A percentile compares a stretch with the other conserved stretches of the same genome.
Conservation (phyloP, 2,797 vertebrate genomes). For the Cephalopachus bancanus region DNA sequence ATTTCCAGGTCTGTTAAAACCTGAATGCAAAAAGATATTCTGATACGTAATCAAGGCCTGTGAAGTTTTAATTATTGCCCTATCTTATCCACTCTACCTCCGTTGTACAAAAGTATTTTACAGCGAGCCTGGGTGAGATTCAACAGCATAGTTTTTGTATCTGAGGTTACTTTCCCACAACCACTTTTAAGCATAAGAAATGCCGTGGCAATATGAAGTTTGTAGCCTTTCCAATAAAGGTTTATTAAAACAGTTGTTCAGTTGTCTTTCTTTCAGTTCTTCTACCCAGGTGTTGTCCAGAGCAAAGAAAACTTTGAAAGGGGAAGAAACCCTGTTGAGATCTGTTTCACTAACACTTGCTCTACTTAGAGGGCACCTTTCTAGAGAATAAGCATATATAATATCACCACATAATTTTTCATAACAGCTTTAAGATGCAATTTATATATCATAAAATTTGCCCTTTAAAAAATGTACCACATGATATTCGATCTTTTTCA, state of each 20-base stretch:
- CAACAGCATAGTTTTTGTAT: slow-evolving; percentile 68
- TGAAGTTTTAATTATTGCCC: slow-evolving; percentile 67
- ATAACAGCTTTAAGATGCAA: not conserved
- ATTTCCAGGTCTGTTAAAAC: slow-evolving; percentile 61
- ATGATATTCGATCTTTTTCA: not conserved
- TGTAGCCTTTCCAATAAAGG: slow-evolving; percentile 83
- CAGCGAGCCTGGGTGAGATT: slow-evolving; percentile 66
- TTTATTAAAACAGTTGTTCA: slow-evolving; percentile 72
- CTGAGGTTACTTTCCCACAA: slow-evolving; percentile 66
- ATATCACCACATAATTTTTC: not conserved
- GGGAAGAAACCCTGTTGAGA: not conserved
- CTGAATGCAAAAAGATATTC: not conserved
- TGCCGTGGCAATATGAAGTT: slow-evolving; percentile 67
- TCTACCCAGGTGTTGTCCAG: not conserved
- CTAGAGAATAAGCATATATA: not conserved
- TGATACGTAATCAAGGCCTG: slow-evolving; percentile 40
- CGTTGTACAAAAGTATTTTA: slow-evolving; percentile 59
- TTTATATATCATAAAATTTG: not conserved
- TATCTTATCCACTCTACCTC: slow-evolving; percentile 69
- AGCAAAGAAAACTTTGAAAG: not conserved
- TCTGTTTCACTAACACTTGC: not conserved
- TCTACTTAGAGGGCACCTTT: not conserved
- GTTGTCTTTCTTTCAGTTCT: slow-evolving; percentile 65
- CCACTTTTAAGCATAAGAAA: slow-evolving; percentile 65
- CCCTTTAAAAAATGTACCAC: not conserved